Conservation (phyloP, 2,797 vertebrate species). For the Trachurus trachurus region DNA sequence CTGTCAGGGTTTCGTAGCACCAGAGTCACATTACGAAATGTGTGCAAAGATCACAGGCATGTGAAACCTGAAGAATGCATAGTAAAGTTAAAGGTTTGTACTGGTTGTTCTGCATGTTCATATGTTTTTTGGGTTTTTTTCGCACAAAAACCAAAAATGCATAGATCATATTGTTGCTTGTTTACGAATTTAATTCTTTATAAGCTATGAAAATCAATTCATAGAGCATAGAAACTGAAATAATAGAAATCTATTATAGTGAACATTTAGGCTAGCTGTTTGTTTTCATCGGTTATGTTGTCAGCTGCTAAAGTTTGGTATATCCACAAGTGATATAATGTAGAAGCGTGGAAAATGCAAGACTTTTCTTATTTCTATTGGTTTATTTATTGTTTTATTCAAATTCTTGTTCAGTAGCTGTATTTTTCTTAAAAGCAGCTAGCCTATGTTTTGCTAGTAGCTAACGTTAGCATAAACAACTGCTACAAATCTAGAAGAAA, state of each 20-base stretch:
- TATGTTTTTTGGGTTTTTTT: neutral
- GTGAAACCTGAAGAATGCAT: neutral
- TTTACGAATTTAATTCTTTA: neutral
- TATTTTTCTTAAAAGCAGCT: too few relatives aligned
- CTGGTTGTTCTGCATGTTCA: conserved; percentile 8
- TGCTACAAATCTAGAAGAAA: too few relatives aligned
- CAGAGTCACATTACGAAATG: conserved; percentile 29
- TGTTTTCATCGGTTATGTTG: too few relatives aligned
- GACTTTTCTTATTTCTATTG: too few relatives aligned
- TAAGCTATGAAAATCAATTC: neutral
- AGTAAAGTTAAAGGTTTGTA: neutral
- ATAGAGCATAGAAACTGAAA: neutral
- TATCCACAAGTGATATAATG: too few relatives aligned
- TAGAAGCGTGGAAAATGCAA: too few relatives aligned
- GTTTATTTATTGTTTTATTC: too few relatives aligned
- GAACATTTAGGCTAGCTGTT: neutral
- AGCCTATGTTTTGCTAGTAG: too few relatives aligned
- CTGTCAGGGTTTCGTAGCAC: conserved; percentile 50
- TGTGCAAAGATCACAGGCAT: neutral
- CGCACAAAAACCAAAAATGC: neutral
- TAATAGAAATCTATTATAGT: neutral
- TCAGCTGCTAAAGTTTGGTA: too few relatives aligned
- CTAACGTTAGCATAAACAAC: too few relatives aligned
- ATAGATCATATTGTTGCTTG: neutral
- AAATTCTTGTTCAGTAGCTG: too few relatives aligned